A percentile compares a stretch with the other conserved stretches of the same genome.
These are phyloP conservation scores for Hyposoter dolosus DNA, from an alignment of 2,888 invertebrate species.

Conservation along the genomic window DNA sequence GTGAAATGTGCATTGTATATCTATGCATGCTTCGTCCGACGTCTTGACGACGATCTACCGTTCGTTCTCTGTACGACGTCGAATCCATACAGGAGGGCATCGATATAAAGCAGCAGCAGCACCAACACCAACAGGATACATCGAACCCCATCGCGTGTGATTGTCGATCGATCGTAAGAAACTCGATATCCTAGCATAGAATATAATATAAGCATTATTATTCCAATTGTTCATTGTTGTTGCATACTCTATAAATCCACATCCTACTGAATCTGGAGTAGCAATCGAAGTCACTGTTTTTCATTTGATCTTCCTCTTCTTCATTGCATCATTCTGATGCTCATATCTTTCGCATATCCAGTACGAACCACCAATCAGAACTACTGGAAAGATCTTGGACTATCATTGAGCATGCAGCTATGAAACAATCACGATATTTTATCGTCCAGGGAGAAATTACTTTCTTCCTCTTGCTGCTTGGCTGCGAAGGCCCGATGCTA, in stretches of 20 bases:
- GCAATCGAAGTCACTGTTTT: conserved; percentile 3
- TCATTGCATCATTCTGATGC: neutral
- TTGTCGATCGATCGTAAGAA: conserved; percentile 43
- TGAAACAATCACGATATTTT: conserved; percentile 38
- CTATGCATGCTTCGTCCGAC: conserved; percentile 48
- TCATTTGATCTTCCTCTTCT: neutral
- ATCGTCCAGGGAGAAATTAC: neutral
- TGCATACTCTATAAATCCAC: neutral
- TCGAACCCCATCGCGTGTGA: conserved; percentile 49
- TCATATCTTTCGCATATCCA: conserved; percentile 24
- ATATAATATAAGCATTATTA: conserved; percentile 7
- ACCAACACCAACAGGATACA: conserved; percentile 33
- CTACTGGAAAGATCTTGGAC: neutral
- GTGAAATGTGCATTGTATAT: conserved; percentile 52
- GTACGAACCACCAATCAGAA: neutral
- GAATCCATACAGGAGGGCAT: conserved; percentile 40
- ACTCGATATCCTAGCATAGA: conserved; percentile 14
- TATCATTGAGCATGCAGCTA: conserved; percentile 22
- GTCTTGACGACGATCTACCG: conserved; percentile 48
- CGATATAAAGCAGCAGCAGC: conserved; percentile 32
- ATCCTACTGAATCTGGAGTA: neutral
- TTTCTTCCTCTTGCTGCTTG: neutral
- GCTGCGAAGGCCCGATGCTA: no score
- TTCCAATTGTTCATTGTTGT: conserved; percentile 21
- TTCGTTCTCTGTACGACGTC: conserved; percentile 40